Percentiles rank a stretch among this genome's conserved stretches.
Evolutionary conservation across 2,113 vertebrate genomes (phyloP).

Genomic region (Phyllostomus discolor): DNA sequence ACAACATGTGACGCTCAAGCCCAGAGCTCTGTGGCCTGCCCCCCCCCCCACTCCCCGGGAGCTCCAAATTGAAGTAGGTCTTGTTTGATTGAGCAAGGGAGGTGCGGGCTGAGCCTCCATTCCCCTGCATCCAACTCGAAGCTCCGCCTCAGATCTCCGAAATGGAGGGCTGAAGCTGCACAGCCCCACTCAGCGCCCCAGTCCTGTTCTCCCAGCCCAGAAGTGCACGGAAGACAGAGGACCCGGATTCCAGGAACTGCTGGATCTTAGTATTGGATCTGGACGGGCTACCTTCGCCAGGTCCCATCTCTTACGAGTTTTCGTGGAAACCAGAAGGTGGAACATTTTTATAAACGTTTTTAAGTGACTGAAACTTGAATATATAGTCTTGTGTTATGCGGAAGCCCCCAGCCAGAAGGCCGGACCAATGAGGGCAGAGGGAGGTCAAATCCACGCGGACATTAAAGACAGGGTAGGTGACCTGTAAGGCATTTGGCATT

Average conservation of each 20-base stretch:
- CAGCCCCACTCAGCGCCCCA: neutral
- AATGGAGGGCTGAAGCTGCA: neutral
- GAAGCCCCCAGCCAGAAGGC: neutral
- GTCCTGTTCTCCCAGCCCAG: neutral
- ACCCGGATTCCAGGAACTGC: neutral
- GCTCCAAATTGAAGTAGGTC: neutral
- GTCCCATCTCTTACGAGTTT: neutral
- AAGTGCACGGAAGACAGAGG: neutral
- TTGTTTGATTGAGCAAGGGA: neutral
- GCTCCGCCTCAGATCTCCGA: neutral
- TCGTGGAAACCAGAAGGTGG: neutral
- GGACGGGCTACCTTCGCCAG: neutral
- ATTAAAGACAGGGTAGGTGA: neutral
- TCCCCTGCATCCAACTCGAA: accelerated
- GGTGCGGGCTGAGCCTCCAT: neutral
- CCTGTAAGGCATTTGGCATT: neutral
- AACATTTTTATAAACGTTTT: neutral
- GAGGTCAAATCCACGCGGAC: neutral
- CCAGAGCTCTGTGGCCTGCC: accelerated
- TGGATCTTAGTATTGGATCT: neutral
- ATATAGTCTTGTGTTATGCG: neutral
- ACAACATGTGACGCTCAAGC: neutral
- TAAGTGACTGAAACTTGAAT: neutral
- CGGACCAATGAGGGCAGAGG: neutral
- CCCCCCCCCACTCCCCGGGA: too few species aligned